These are phyloP conservation scores for Euwallacea fornicatus DNA, from an alignment of 1,140 invertebrate species.

Conservation along the genomic window DNA sequence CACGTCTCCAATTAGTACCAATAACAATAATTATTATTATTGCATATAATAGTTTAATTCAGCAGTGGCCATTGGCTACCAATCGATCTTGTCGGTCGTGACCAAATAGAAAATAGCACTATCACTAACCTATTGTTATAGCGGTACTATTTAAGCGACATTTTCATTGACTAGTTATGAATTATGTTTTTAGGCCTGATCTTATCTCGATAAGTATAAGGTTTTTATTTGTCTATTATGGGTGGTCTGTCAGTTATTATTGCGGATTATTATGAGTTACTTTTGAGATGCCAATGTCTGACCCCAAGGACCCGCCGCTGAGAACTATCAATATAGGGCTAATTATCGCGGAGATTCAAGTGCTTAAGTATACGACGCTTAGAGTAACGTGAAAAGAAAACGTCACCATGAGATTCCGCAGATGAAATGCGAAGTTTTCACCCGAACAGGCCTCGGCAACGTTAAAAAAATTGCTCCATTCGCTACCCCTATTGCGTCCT, in stretches of 20 bases:
- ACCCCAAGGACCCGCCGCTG: too few relatives aligned
- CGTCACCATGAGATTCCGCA: too few relatives aligned
- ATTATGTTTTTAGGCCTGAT: constrained; percentile 8
- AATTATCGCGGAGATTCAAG: too few relatives aligned
- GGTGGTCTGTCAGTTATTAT: neutral
- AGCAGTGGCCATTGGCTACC: constrained; percentile 31
- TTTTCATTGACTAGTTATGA: constrained; percentile 25
- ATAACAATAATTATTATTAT: constrained; percentile 11
- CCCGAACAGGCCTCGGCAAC: too few relatives aligned
- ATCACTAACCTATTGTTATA: constrained; percentile 29
- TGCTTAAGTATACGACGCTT: too few relatives aligned
- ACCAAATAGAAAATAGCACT: constrained; percentile 33
- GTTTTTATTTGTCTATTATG: constrained; percentile 6
- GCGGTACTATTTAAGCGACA: constrained; percentile 25
- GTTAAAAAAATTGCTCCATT: too few relatives aligned
- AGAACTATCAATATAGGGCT: too few relatives aligned
- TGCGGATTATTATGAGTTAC: too few relatives aligned
- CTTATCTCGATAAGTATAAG: constrained; percentile 1
- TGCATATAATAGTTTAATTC: constrained; percentile 18
- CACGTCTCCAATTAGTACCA: neutral
- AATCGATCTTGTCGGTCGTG: constrained; percentile 24
- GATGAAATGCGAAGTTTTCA: too few relatives aligned
- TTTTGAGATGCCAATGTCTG: too few relatives aligned
- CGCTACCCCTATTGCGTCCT: too few relatives aligned
- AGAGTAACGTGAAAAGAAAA: too few relatives aligned